Conservation (phyloP, 2,888 invertebrate genomes). For the Amphipyra berbera region DNA sequence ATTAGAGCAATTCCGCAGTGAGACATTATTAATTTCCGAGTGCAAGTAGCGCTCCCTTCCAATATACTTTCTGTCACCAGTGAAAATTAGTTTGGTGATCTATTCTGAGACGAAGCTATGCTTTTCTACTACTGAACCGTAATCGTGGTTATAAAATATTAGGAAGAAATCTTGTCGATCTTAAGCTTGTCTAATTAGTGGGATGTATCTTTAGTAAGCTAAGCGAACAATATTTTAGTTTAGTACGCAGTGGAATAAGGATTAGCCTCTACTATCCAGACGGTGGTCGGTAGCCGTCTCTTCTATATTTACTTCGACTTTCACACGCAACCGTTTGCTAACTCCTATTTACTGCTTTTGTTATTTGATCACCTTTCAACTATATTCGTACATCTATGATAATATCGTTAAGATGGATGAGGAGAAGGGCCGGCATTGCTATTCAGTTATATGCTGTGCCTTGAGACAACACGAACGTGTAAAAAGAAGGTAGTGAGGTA, state of each 20-base stretch:
- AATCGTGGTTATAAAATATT: not conserved
- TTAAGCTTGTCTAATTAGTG: not conserved
- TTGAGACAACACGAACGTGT: too few species aligned
- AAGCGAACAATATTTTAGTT: not conserved
- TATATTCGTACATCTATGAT: conserved; percentile 18
- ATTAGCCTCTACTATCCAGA: not conserved
- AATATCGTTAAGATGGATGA: not conserved
- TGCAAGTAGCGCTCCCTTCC: conserved; percentile 16
- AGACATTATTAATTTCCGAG: conserved; percentile 7
- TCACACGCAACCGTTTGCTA: conserved; percentile 67
- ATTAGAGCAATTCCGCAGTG: not conserved
- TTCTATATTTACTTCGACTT: conserved; percentile 55
- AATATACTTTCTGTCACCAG: conserved; percentile 25
- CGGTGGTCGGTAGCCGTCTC: conserved; percentile 16
- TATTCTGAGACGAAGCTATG: conserved; percentile 17
- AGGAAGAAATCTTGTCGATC: not conserved
- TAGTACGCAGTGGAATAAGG: not conserved
- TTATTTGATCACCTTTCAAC: conserved; percentile 63
- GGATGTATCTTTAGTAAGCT: too few species aligned
- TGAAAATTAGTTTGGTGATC: conserved; percentile 5
- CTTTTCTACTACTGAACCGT: not conserved
- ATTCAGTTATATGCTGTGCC: too few species aligned
- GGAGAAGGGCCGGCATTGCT: not conserved
- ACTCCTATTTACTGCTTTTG: conserved; percentile 62
- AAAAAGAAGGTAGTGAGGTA: too few species aligned